Percentiles rank a stretch among this genome's conserved stretches.
phyloP scores from a whole-genome alignment of 2,113 vertebrate genomes.

The Hypanus sabinus region DNA sequence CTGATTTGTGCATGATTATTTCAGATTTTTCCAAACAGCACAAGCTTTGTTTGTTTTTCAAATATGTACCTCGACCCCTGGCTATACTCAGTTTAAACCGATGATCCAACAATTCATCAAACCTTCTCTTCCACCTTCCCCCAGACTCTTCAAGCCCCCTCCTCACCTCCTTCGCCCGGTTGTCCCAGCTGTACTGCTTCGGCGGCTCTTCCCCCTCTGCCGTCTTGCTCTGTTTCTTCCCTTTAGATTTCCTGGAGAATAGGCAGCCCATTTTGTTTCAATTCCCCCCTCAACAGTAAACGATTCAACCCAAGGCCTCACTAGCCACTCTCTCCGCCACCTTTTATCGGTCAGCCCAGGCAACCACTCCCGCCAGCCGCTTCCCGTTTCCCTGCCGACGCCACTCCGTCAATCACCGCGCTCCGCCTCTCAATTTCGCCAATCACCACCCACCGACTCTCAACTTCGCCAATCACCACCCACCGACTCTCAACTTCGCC shows the following conservation, averaged over 20 bases:
- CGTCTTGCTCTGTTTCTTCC: slow-evolving; percentile 51
- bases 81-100: too few species aligned
- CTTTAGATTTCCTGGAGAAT: slow-evolving; percentile 65
- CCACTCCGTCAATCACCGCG: not conserved
- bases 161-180: slow-evolving; percentile 58
- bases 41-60: too few species aligned
- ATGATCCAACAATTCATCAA: too few species aligned
- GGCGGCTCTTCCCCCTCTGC: slow-evolving; percentile 56
- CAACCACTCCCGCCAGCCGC: slow-evolving; percentile 37
- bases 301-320: not conserved
- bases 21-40: too few species aligned
- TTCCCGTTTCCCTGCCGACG: slow-evolving; percentile 54
- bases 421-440: not conserved
- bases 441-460: not conserved
- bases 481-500: not conserved
- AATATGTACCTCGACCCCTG: too few species aligned
- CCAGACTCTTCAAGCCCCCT: not conserved
- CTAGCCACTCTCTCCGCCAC: not conserved
- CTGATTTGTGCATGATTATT: too few species aligned
- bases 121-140: not conserved
- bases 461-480: not conserved
- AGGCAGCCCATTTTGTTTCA: slow-evolving; percentile 60
- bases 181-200: slow-evolving; percentile 75
- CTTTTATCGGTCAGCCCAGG: not conserved
- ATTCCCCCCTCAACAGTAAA: too few species aligned